Evolutionary conservation across 2,888 invertebrate species (phyloP), one percentile per base, ranked within the genome.

Genomic region (Chironomus riparius): DNA sequence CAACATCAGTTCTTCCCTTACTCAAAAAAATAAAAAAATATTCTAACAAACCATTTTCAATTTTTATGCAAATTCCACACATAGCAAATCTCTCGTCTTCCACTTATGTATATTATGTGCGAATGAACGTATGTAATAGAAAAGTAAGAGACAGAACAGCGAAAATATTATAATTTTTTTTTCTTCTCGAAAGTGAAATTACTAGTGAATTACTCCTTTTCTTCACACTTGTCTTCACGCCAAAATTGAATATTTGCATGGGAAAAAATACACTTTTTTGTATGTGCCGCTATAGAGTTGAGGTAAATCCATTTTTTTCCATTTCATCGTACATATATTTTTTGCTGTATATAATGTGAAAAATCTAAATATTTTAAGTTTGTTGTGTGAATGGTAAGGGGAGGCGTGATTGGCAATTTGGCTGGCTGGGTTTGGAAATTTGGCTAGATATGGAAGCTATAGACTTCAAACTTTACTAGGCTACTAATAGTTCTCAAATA

Each of bases 51-150:
- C 38, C 38, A 28, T 68, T 68, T 68, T 68, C 68, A 68, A 68
- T 68, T 68, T 68, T 68, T 68, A 68, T 68, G 68, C 68, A 68
- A 68, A 68, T 68, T 68, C 47, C 47, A 65, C 65, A 24, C 65
- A 18, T 56, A 56, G 56, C 24, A 65, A 65, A 65, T 65, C 65
- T 65, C 21, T 65, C 24, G 1, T 65, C 22, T 56, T 15, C 18
- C 18, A 56, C 56, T 56, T 18, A 56, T 56, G 6, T 56, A 56
- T 56, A 18, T 18, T 56, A 18, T 18, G n/a, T 56, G n/a, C 56
- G 56, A 56, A 18, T 56, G 56, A 56, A 56, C n/a, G 18, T 56
- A 38, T 18, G 56, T 18, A 18, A 18, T 18, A 56, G 38, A 38
- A 38, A 38, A 56, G 4, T 18, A 38, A 56, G 56, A 56, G 56